Percentiles rank a stretch among this genome's conserved stretches.
Conservation (phyloP, 2,113 vertebrate genomes). For the Lampris megalopsis region DNA sequence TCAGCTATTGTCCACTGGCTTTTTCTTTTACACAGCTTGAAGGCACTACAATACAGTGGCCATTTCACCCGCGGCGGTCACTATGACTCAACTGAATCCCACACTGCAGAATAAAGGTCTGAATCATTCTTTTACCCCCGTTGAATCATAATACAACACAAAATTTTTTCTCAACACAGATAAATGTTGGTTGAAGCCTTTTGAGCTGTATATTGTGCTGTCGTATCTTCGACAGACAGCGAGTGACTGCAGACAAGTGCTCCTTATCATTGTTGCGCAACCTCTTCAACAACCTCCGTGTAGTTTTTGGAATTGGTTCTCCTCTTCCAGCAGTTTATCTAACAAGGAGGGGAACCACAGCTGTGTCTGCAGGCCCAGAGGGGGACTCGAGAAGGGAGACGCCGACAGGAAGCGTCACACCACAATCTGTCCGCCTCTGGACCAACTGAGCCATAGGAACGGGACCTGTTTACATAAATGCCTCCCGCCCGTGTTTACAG, state of each 20-base stretch:
- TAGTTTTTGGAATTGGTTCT: constrained; percentile 47
- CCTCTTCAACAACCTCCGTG: constrained; percentile 33
- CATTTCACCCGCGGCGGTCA: not conserved
- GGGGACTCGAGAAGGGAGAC: not conserved
- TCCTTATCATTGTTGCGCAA: constrained; percentile 56
- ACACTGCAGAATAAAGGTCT: not conserved
- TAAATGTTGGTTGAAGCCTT: constrained; percentile 8
- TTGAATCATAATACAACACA: not conserved
- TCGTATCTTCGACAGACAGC: constrained; percentile 31
- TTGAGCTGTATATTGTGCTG: constrained; percentile 34
- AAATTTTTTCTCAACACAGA: constrained; percentile 1
- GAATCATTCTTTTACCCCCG: not conserved
- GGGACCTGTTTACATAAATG: constrained; percentile 74
- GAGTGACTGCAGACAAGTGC: constrained; percentile 65
- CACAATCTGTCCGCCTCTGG: constrained; percentile 63
- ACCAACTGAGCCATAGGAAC: constrained; percentile 60
- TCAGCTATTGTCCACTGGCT: constrained; percentile 16
- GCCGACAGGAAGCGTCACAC: constrained; percentile 64
- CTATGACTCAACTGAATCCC: not conserved
- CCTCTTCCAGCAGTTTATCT: constrained; percentile 60
- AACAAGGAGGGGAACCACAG: constrained; percentile 56
- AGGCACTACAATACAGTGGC: constrained; percentile 9
- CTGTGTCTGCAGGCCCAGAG: constrained; percentile 60
- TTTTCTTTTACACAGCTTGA: not conserved
- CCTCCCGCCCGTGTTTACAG: constrained; percentile 75